A percentile compares a stretch with the other conserved stretches of the same genome.
Conservation (phyloP, 1,140 invertebrate genomes). For the Pogonus chalceus region DNA sequence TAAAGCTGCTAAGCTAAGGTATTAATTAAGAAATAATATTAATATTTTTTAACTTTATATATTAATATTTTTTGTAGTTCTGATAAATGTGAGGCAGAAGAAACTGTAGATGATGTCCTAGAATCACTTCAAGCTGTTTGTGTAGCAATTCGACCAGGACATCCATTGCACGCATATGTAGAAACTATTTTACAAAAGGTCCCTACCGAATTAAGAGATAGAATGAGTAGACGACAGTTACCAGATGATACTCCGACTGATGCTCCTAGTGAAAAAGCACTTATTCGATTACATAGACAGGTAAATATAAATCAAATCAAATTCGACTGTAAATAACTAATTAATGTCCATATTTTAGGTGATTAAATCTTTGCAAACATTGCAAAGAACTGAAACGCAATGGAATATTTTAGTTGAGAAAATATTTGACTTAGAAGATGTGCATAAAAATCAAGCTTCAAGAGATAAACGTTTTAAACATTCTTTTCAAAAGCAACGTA, state of each 20-base stretch:
- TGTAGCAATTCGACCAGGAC: conserved; percentile 53
- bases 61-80: conserved; percentile 45
- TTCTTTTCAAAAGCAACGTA: conserved; percentile 53
- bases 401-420: conserved; percentile 80
- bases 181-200: conserved; percentile 88
- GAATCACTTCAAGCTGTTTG: conserved; percentile 70
- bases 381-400: conserved; percentile 83
- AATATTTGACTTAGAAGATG: conserved; percentile 78
- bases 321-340: conserved; percentile 1
- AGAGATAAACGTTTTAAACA: conserved; percentile 67
- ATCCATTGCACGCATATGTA: conserved; percentile 57
- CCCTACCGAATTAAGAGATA: conserved; percentile 61
- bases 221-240: conserved; percentile 51
- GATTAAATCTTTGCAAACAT: conserved; percentile 78
- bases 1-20: conserved; percentile 81
- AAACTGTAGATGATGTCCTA: conserved; percentile 87
- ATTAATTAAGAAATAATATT: too few species aligned
- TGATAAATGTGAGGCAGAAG: conserved; percentile 96
- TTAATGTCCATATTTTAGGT: conserved; percentile 42
- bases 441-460: conserved; percentile 67
- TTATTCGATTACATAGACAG: conserved; percentile 72
- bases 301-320: conserved; percentile 27
- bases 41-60: too few species aligned
- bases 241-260: conserved; percentile 56
- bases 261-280: conserved; percentile 66